phyloP scores from a whole-genome alignment of 2,888 invertebrate genomes.

The Heliconius aoede region DNA sequence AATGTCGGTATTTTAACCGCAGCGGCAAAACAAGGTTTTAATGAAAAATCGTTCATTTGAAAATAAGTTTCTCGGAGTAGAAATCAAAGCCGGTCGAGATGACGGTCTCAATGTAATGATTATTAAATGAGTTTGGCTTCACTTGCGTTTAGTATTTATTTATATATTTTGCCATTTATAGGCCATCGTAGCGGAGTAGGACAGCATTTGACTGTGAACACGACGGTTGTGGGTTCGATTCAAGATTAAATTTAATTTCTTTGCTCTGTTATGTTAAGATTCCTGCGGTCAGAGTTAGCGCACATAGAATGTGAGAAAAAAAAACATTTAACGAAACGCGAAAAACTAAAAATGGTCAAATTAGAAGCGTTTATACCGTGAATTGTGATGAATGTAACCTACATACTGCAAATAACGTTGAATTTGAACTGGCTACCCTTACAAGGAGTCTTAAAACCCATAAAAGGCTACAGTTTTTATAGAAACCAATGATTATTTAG shows the following conservation, averaged over 20 bases:
- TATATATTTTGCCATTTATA: too few species aligned
- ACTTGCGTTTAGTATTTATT: not conserved
- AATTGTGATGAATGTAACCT: slow-evolving; percentile 20
- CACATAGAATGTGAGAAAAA: not conserved
- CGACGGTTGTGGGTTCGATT: too few species aligned
- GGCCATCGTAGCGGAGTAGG: too few species aligned
- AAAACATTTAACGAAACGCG: not conserved
- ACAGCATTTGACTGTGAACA: too few species aligned
- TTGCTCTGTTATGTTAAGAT: not conserved
- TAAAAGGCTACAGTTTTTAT: not conserved
- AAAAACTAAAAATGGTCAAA: slow-evolving; percentile 19
- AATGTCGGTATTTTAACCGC: slow-evolving; percentile 4
- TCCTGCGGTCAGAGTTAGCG: too few species aligned
- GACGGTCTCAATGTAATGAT: slow-evolving; percentile 1
- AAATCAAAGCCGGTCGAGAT: slow-evolving; percentile 19
- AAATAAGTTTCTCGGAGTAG: slow-evolving; percentile 7
- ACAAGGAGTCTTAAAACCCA: not conserved
- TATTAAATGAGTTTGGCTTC: not conserved
- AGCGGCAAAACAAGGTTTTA: not conserved
- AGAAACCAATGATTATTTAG: not conserved
- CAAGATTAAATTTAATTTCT: not conserved
- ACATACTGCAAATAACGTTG: slow-evolving; percentile 6
- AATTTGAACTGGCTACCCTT: slow-evolving; percentile 7
- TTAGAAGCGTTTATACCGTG: not conserved
- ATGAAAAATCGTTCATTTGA: slow-evolving; percentile 20